These are phyloP conservation scores for Dasyornis broadbenti DNA, from an alignment of 2,113 vertebrate genomes.

Conservation along the genomic window DNA sequence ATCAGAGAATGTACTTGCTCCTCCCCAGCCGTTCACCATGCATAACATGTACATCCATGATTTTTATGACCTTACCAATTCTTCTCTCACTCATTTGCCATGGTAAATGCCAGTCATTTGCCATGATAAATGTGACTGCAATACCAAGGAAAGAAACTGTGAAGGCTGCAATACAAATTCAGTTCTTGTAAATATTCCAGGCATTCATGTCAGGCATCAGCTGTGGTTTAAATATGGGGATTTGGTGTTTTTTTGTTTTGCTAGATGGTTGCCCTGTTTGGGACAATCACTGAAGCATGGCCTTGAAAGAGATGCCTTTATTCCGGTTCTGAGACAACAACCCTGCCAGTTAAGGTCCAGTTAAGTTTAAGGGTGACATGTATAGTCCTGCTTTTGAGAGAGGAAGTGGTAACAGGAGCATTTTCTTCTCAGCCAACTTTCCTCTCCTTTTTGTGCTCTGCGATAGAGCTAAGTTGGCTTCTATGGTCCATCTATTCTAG, in stretches of 20 bases:
- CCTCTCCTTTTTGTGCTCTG: neutral
- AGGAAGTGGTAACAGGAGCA: neutral
- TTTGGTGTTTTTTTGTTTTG: neutral
- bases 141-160: neutral
- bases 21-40: neutral
- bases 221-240: neutral
- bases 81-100: neutral
- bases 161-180: neutral
- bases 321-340: neutral
- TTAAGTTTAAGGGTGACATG: neutral
- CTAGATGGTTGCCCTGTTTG: neutral
- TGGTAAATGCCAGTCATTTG: neutral
- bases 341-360: neutral
- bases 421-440: neutral
- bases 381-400: neutral
- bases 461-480: neutral
- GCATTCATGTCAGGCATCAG: neutral
- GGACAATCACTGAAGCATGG: neutral
- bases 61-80: constrained; percentile 11
- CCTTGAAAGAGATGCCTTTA: neutral
- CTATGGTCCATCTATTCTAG: neutral
- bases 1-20: neutral
- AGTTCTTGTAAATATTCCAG: neutral
- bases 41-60: neutral
- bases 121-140: neutral